Evolutionary conservation across 1,140 invertebrate genomes (phyloP), one percentile per base, ranked within the genome.

Genomic region (Pogonus chalceus): DNA sequence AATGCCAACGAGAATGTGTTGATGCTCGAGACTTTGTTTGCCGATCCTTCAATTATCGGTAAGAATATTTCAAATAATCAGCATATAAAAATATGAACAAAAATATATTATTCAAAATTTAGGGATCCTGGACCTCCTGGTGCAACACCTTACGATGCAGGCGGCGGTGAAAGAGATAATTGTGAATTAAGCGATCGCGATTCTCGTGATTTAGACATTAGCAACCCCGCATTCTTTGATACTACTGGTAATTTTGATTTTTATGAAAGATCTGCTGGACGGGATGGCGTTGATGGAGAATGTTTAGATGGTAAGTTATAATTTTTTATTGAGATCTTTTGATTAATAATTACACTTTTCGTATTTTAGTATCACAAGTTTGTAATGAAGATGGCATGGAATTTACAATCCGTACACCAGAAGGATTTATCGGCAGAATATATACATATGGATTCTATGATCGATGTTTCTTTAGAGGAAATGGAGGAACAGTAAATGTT

Each of bases 361-460:
- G 12, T 20, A 48, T 71, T 73, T 4, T 62, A 92, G 91, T 95
- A 24, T 87, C 84, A 52, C 90, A 94, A 79, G 83, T 87, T 0
- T 95, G 91, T 69, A 92, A 87, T 62, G 88, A 92, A 72, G 89
- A 92, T 68, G 91, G 90, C 0, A 94, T 95, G 90, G 90, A 92
- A 69, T 93, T 95, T 62, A 92, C 87, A 1, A 72, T 94, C 16
- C 76, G 86, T 48, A 90, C 90, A 1, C 87, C 87, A 0, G 89
- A 92, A 75, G 87, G 87, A 26, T 95, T 94, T 65, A 79, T 87
- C 56, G 90, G 91, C 1, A 74, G 90, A 31, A 94, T 95, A 63
- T 95, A 93, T 64, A 92, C 90, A 0, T 90, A 93, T 62, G 90
- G 90, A 0, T 92, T 84, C 69, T 95, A 92, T 63, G 90, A 93